Evolutionary conservation across 2,888 invertebrate species (phyloP).

Genomic region (Abrostola triplasia): DNA sequence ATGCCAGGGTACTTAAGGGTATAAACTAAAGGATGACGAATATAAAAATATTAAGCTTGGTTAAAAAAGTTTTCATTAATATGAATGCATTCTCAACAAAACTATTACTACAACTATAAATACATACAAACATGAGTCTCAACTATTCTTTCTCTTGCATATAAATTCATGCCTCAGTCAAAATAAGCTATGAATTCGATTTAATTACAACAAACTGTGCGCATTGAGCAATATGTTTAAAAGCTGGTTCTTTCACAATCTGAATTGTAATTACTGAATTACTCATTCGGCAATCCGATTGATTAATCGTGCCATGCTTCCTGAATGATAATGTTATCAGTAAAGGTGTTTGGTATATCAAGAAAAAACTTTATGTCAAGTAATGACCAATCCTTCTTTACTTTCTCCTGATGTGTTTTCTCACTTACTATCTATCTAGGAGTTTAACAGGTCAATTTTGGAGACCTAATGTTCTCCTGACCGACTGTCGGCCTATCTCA

Average conservation of each 20-base stretch:
- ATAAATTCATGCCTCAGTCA: not conserved
- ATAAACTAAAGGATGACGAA: no score
- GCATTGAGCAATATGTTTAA: constrained; percentile 16
- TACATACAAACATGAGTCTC: not conserved
- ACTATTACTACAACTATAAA: not conserved
- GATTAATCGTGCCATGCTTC: constrained; percentile 24
- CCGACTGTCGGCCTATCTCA: no score
- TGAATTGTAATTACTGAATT: constrained; percentile 34
- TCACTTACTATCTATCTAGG: no score
- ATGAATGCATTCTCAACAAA: no score
- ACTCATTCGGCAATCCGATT: constrained; percentile 23
- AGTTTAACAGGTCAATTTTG: no score
- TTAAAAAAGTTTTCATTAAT: no score
- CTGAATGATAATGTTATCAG: constrained; percentile 9
- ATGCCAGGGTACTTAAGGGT: no score
- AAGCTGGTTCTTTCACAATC: constrained; percentile 20
- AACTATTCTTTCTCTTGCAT: not conserved
- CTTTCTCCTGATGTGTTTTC: no score
- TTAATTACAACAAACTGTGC: constrained; percentile 20
- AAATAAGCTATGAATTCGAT: not conserved
- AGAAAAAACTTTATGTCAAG: not conserved
- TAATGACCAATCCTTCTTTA: not conserved
- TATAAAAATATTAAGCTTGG: no score
- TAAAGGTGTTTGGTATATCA: not conserved
- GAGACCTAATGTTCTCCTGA: no score